Evolutionary conservation across 2,888 invertebrate species (phyloP).

Genomic region (Melinaea marsaeus): DNA sequence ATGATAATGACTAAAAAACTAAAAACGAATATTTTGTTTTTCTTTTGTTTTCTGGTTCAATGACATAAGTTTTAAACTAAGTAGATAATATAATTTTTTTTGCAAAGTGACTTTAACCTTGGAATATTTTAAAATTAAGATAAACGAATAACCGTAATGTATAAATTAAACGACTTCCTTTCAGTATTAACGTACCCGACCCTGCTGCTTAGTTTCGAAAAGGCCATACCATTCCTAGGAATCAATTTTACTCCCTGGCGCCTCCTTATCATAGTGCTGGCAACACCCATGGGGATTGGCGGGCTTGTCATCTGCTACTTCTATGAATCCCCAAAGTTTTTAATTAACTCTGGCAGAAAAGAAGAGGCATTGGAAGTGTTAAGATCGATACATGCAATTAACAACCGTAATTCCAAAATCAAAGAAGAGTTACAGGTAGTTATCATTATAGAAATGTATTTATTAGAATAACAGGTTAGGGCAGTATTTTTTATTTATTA

Average conservation of each 20-base stretch:
- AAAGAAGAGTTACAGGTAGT: conserved; percentile 54
- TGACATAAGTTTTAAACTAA: too few species aligned
- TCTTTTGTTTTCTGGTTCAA: too few species aligned
- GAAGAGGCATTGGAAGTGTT: conserved; percentile 78
- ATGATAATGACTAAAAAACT: too few species aligned
- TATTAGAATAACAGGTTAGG: too few species aligned
- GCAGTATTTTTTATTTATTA: too few species aligned
- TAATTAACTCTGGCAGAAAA: conserved; percentile 79
- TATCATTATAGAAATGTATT: background rate
- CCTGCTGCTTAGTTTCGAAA: conserved; percentile 74
- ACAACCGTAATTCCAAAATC: conserved; percentile 41
- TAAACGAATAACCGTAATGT: too few species aligned
- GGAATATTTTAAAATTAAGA: too few species aligned
- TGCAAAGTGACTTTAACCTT: too few species aligned
- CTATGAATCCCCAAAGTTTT: conserved; percentile 89
- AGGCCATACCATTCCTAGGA: conserved; percentile 61
- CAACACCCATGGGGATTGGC: conserved; percentile 70
- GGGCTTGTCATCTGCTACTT: conserved; percentile 77
- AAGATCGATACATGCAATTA: conserved; percentile 56
- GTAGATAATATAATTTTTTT: too few species aligned
- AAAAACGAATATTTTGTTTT: too few species aligned
- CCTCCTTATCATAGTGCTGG: conserved; percentile 77
- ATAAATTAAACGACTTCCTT: conserved; percentile 27
- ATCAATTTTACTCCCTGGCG: conserved; percentile 85
- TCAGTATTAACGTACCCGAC: conserved; percentile 82